A percentile compares a stretch with the other conserved stretches of the same genome.
Conservation (phyloP, 2,113 vertebrate species). For the Macquaria australasica region DNA sequence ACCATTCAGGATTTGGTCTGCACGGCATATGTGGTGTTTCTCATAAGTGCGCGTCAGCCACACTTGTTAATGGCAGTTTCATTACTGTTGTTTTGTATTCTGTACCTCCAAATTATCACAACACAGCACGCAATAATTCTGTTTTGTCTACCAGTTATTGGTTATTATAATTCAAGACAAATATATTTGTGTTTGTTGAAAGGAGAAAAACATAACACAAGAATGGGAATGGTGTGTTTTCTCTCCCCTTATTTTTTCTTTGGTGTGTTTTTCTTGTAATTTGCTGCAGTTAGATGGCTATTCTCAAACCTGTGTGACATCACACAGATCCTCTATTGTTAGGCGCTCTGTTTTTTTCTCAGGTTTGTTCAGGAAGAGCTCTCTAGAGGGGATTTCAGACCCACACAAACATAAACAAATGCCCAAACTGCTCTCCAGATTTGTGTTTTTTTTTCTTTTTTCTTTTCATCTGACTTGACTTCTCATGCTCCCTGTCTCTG, state of each 20-base stretch:
- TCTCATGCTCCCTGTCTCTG: conserved; percentile 8
- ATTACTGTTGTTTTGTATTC: conserved; percentile 60
- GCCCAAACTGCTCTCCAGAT: conserved; percentile 33
- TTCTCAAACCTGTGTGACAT: conserved; percentile 17
- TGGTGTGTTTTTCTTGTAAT: conserved; percentile 12
- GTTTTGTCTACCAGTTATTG: not conserved
- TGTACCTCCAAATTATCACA: conserved; percentile 46
- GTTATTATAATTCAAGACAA: conserved; percentile 2
- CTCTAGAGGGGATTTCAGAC: conserved; percentile 23
- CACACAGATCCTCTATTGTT: conserved; percentile 23
- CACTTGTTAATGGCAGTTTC: conserved; percentile 76
- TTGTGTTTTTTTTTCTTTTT: not conserved
- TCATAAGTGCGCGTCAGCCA: conserved; percentile 69
- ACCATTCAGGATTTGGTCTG: conserved; percentile 84
- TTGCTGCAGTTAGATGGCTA: not conserved
- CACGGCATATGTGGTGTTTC: conserved; percentile 82
- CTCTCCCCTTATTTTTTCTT: not conserved
- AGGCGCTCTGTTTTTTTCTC: conserved; percentile 21
- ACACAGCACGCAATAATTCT: conserved; percentile 19
- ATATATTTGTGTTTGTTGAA: conserved; percentile 14
- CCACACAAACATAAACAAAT: conserved; percentile 39
- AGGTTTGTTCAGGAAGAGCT: conserved; percentile 34
- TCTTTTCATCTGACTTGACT: conserved; percentile 52
- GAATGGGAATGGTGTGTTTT: not conserved
- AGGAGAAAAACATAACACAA: not conserved